A percentile compares a stretch with the other conserved stretches of the same genome.
Conservation (phyloP, 1,140 invertebrate genomes). For the Hermetia illucens region DNA sequence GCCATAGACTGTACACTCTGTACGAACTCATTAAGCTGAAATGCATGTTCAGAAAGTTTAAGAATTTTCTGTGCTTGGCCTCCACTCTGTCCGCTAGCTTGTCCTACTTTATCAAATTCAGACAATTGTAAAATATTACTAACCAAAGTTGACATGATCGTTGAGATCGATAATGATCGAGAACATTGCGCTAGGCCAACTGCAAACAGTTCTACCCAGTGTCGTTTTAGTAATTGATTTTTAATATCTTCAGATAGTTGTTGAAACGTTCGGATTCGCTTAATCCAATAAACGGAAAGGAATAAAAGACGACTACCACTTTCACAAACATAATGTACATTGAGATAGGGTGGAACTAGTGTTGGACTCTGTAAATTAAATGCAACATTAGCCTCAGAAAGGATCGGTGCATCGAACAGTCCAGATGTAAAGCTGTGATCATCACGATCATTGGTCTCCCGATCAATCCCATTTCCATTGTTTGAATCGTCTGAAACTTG, state of each 20-base stretch:
- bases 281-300: conserved; percentile 76
- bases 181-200: conserved; percentile 84
- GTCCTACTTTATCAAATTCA: conserved; percentile 48
- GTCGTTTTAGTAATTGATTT: conserved; percentile 64
- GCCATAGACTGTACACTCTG: conserved; percentile 54
- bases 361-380: conserved; percentile 75
- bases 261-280: conserved; percentile 70
- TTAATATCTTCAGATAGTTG: conserved; percentile 69
- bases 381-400: conserved; percentile 49
- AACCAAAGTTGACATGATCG: conserved; percentile 69
- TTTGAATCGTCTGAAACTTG: too few relatives aligned
- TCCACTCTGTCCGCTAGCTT: too few relatives aligned
- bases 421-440: conserved; percentile 5
- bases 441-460: conserved; percentile 20
- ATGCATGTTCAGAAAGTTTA: conserved; percentile 66
- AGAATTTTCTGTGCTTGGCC: conserved; percentile 57
- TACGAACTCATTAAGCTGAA: conserved; percentile 67
- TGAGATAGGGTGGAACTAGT: conserved; percentile 65
- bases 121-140: conserved; percentile 42
- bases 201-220: conserved; percentile 88
- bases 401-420: conserved; percentile 39
- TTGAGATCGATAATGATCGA: conserved; percentile 59
- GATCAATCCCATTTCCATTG: conserved; percentile 18
- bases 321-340: conserved; percentile 84
- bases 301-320: conserved; percentile 79